Base-by-base conservation (phyloP, 2,888 invertebrate species). In the Caenorhabditis wallacei region DNA sequence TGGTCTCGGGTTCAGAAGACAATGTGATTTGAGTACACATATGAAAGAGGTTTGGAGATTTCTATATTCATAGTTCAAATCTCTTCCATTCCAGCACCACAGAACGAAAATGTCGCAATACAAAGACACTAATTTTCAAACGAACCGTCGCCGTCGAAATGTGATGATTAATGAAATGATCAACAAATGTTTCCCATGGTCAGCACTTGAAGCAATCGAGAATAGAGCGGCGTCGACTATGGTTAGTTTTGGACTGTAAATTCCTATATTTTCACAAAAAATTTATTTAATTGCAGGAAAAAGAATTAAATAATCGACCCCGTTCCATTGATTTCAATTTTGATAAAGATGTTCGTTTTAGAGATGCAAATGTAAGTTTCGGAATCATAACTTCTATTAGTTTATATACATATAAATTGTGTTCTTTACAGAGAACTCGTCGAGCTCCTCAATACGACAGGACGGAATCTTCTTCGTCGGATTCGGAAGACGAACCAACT, bases 151-250 rank as follows among this genome's bases (percentile, higher is more conserved):
- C 1, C 68, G 75, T 35, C 70, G 81, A 16, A 82, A 82, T 26
- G 35, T 18, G 1, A 40, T 64, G 35, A 76, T 82, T 26, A 35
- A 43, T 8, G 51, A n/a, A 24, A 16, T 75, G 40, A 57, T 30
- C 5, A 35, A 26, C 0, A 82, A 54, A 20, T 82, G 76, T 22
- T 82, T 82, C 61, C 81, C 81, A 10, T 70, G 75, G 70, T 35
- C 80, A 0, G 13, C 16, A 18, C 10, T 72, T 16, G 64, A 74
- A 26, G 37, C 13, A 1, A 43, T 35, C 1, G 74, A 56, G 43
- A 24, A 74, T 16, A 35, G 30, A 18, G 8, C 46, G 3, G 46
- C 46, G 18, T n/a, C 46, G 35, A n/a, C 10, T 26, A 10, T 2
- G 4, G 48, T 30, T 18, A n/a, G 30, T 24, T 2, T 10, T 11